These are phyloP conservation scores for Blennius ocellaris DNA, from an alignment of 2,113 vertebrate species.

Conservation along the genomic window DNA sequence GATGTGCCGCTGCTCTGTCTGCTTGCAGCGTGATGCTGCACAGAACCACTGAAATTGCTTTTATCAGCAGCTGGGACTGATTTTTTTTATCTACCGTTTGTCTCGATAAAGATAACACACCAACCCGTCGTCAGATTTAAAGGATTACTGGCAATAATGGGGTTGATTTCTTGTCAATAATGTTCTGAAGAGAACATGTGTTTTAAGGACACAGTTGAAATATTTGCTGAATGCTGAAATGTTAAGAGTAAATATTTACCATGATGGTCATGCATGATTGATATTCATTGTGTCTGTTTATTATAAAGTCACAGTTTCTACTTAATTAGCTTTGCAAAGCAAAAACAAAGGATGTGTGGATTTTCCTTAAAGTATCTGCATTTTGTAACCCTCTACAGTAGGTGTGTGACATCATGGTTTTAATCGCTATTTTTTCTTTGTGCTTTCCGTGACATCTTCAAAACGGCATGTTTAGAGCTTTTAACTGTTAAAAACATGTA, in stretches of 20 bases:
- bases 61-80: slow-evolving; percentile 14
- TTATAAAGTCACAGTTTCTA: neutral
- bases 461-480: too few relatives aligned
- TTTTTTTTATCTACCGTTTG: neutral
- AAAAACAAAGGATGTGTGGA: neutral
- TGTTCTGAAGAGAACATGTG: neutral
- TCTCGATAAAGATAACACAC: neutral
- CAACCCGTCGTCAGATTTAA: neutral
- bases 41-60: slow-evolving; percentile 12
- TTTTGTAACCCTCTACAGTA: too few relatives aligned
- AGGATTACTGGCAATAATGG: neutral
- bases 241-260: neutral
- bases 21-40: slow-evolving; percentile 21
- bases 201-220: neutral
- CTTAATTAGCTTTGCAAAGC: slow-evolving; percentile 13
- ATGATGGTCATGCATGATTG: too few relatives aligned
- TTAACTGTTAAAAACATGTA: too few relatives aligned
- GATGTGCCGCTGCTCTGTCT: slow-evolving; percentile 6
- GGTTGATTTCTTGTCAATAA: neutral
- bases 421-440: too few relatives aligned
- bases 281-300: neutral
- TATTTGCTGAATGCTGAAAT: neutral
- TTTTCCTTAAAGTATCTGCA: too few relatives aligned
- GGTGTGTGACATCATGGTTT: too few relatives aligned
- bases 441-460: too few relatives aligned